Evolutionary conservation across 2,797 vertebrate species (phyloP).

Genomic region (Leuciscus waleckii): DNA sequence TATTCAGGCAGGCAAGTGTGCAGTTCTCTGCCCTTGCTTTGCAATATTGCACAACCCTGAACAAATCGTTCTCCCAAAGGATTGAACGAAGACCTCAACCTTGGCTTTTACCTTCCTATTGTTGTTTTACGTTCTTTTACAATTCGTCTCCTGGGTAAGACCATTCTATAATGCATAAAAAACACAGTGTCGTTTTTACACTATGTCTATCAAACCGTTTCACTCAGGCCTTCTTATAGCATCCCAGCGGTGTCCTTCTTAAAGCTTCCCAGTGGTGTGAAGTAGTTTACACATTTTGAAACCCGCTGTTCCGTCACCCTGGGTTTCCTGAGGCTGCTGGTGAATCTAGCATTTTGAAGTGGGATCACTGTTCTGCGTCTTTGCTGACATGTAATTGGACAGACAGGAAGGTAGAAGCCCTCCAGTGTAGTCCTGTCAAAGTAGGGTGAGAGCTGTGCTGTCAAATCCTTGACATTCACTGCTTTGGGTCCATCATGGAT

Average conservation of each 20-base stretch:
- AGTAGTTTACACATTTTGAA: background rate
- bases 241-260: background rate
- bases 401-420: slow-evolving; percentile 43
- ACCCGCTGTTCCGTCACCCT: background rate
- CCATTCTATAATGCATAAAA: background rate
- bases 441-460: background rate
- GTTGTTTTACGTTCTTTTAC: background rate
- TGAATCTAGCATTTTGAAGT: background rate
- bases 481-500: background rate
- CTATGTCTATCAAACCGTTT: slow-evolving; percentile 2
- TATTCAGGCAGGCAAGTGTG: slow-evolving; percentile 45
- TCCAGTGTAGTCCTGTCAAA: slow-evolving; percentile 33
- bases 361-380: slow-evolving; percentile 8
- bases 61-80: slow-evolving; percentile 23
- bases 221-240: background rate
- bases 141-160: background rate
- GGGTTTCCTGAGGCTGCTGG: background rate
- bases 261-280: background rate
- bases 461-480: slow-evolving; percentile 13
- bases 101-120: background rate
- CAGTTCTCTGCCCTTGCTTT: slow-evolving; percentile 32
- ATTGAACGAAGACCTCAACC: slow-evolving; percentile 44
- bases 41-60: slow-evolving; percentile 37
- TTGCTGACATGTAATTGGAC: slow-evolving; percentile 23
- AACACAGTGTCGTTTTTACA: background rate